Evolutionary conservation across 1,140 invertebrate genomes (phyloP).

Genomic region (Bombus confusus): DNA sequence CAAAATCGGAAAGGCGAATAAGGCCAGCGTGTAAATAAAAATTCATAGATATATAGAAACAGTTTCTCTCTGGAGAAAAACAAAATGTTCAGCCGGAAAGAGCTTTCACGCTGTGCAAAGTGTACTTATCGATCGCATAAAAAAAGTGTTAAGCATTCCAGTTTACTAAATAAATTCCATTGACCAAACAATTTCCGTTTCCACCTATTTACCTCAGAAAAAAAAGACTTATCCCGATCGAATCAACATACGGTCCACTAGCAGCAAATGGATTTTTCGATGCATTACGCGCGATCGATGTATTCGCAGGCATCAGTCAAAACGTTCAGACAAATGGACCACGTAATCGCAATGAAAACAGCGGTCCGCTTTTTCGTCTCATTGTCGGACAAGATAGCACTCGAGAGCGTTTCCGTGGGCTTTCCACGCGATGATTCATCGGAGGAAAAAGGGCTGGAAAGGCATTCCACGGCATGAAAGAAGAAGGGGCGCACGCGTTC

Average conservation of each 20-base stretch:
- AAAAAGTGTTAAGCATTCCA: not conserved
- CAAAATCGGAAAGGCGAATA: no score
- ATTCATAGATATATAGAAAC: no score
- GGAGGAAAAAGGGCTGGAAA: conserved; percentile 42
- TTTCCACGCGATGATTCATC: conserved; percentile 62
- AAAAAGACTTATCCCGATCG: not conserved
- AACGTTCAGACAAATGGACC: conserved; percentile 8
- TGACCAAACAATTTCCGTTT: not conserved
- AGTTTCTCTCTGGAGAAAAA: no score
- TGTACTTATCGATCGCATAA: not conserved
- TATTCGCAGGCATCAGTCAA: not conserved
- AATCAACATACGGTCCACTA: not conserved
- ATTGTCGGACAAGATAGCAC: conserved; percentile 5
- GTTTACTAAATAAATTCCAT: not conserved
- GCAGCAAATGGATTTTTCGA: not conserved
- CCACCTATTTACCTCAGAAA: not conserved
- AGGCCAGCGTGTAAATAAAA: no score
- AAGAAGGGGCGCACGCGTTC: conserved; percentile 12
- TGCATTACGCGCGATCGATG: not conserved
- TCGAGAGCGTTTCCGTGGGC: conserved; percentile 19
- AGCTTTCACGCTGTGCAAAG: no score
- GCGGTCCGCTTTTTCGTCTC: conserved; percentile 8
- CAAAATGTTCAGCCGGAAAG: no score
- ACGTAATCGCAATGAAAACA: conserved; percentile 16
- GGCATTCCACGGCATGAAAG: not conserved